phyloP scores from a whole-genome alignment of 2,888 invertebrate species.

The Drosophila mettleri region DNA sequence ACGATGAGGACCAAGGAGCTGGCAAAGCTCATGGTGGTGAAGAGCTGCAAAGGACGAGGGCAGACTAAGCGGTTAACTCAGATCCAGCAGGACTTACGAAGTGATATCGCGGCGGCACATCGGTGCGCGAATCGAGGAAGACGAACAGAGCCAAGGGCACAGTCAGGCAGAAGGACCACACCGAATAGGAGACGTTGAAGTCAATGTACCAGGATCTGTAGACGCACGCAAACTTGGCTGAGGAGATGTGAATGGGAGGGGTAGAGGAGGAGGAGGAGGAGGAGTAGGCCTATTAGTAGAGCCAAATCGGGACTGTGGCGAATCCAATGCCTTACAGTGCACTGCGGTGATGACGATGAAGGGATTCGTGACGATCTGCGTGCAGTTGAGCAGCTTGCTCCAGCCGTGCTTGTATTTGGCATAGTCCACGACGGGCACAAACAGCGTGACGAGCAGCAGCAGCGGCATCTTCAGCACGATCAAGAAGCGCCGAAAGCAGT shows the following conservation, averaged over 20 bases:
- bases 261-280: neutral
- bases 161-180: slow-evolving; percentile 45
- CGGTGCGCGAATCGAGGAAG: slow-evolving; percentile 49
- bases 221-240: slow-evolving; percentile 25
- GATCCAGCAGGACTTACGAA: slow-evolving; percentile 34
- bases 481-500: slow-evolving; percentile 1
- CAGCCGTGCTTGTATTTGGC: slow-evolving; percentile 75
- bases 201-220: slow-evolving; percentile 25
- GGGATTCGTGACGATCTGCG: slow-evolving; percentile 65
- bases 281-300: no score
- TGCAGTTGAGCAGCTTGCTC: slow-evolving; percentile 79
- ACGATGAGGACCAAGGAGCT: slow-evolving; percentile 35
- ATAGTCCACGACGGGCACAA: slow-evolving; percentile 73
- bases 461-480: slow-evolving; percentile 56
- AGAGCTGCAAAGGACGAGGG: neutral
- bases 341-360: slow-evolving; percentile 32
- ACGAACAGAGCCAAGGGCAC: slow-evolving; percentile 43
- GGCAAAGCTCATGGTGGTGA: slow-evolving; percentile 1
- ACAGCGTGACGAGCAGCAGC: slow-evolving; percentile 24
- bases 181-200: slow-evolving; percentile 7
- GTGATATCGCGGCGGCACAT: slow-evolving; percentile 54
- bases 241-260: no score
- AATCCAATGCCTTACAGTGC: slow-evolving; percentile 66
- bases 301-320: no score
- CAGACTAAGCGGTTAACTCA: no score